Conservation (phyloP, 2,113 vertebrate species). For the Cnemophilus loriae region DNA sequence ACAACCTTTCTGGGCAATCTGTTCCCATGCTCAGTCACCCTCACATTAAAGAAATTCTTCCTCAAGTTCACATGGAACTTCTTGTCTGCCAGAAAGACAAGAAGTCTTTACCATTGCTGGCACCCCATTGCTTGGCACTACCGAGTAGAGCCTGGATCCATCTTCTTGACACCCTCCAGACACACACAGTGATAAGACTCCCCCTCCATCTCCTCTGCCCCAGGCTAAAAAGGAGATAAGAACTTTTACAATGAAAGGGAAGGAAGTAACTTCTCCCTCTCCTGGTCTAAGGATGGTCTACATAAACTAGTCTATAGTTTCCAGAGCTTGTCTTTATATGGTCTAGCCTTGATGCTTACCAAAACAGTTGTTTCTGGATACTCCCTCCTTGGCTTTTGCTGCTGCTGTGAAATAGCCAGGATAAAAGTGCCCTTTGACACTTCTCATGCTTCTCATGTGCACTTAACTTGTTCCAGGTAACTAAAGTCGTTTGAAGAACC, state of each 20-base stretch:
- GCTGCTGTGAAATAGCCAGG: neutral
- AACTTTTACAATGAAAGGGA: neutral
- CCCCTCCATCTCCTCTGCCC: neutral
- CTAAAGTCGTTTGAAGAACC: neutral
- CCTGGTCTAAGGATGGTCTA: neutral
- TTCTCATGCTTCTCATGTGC: neutral
- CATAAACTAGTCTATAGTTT: neutral
- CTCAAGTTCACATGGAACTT: neutral
- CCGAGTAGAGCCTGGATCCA: neutral
- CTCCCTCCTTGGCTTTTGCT: neutral
- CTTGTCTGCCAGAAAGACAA: rapidly evolving
- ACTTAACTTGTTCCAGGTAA: neutral
- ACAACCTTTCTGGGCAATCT: neutral
- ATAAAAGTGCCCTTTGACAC: neutral
- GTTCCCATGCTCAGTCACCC: neutral
- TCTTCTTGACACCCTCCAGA: neutral
- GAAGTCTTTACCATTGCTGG: too few relatives aligned
- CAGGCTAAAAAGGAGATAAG: neutral
- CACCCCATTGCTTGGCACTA: neutral
- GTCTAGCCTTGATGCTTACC: rapidly evolving
- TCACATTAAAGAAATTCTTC: neutral
- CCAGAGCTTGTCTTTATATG: neutral
- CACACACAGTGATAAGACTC: too few relatives aligned
- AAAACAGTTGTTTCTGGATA: neutral
- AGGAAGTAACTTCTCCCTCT: neutral